Percentiles rank a stretch among this genome's conserved stretches.
These are phyloP conservation scores for Stenichneumon culpator DNA, from an alignment of 2,888 invertebrate species.

Conservation along the genomic window DNA sequence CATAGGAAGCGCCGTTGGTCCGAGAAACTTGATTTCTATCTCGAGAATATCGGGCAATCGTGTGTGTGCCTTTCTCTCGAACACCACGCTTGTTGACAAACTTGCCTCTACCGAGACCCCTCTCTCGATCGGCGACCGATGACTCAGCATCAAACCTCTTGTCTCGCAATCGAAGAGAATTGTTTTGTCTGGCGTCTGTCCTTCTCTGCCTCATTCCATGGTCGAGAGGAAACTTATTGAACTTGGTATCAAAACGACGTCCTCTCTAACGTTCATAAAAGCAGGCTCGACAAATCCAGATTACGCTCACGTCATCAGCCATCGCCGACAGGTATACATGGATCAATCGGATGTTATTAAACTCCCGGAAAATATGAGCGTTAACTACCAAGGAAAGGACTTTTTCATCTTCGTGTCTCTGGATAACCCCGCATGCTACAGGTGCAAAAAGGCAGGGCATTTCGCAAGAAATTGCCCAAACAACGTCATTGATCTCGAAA, in stretches of 20 bases:
- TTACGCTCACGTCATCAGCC: slow-evolving; percentile 1
- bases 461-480: no score
- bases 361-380: slow-evolving; percentile 26
- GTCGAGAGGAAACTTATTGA: slow-evolving; percentile 29
- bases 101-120: not conserved
- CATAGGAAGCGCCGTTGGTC: slow-evolving; percentile 6
- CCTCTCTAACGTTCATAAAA: slow-evolving; percentile 37
- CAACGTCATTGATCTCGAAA: no score
- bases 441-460: no score
- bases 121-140: slow-evolving; percentile 15
- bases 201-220: not conserved
- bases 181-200: no score
- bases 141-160: slow-evolving; percentile 23
- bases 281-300: slow-evolving; percentile 19
- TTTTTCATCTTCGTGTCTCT: slow-evolving; percentile 19
- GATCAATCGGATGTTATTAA: slow-evolving; percentile 8
- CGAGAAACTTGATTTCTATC: slow-evolving; percentile 6
- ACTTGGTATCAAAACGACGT: slow-evolving; percentile 28
- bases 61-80: slow-evolving; percentile 24
- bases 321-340: slow-evolving; percentile 29
- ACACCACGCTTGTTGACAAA: slow-evolving; percentile 18
- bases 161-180: not conserved
- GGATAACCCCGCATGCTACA: slow-evolving; percentile 19
- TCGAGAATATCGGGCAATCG: slow-evolving; percentile 12
- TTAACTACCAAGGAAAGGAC: slow-evolving; percentile 18